Percentiles rank a stretch among this genome's conserved stretches.
Conservation (phyloP, 2,888 invertebrate genomes). For the Eutolmus rufibarbis region DNA sequence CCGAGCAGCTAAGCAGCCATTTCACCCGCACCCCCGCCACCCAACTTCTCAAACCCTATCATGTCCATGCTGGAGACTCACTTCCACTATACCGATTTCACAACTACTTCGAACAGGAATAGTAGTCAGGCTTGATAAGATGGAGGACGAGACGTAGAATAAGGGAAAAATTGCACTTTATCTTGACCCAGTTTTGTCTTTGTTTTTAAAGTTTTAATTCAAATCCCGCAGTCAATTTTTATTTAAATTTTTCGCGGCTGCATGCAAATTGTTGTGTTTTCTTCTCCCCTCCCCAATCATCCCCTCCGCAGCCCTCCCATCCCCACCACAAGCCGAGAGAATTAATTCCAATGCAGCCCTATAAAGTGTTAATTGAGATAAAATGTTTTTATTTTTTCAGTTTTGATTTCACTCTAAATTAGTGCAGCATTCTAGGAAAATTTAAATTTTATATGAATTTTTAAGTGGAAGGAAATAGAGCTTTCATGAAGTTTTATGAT, state of each 20-base stretch:
- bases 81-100: neutral
- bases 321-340: neutral
- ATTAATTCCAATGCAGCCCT: neutral
- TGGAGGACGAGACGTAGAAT: neutral
- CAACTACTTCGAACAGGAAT: neutral
- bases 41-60: neutral
- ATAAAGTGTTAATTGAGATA: neutral
- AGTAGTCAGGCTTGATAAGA: neutral
- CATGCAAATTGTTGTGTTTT: neutral
- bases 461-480: neutral
- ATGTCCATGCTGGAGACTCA: neutral
- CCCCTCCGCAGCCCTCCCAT: neutral
- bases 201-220: slow-evolving; percentile 16
- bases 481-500: neutral
- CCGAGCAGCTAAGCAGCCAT: neutral
- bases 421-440: neutral
- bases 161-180: neutral
- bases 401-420: neutral
- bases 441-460: neutral
- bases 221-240: neutral
- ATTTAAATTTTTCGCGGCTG: neutral
- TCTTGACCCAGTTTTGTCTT: slow-evolving; percentile 10
- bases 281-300: neutral
- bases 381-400: neutral
- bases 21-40: neutral